Evolutionary conservation across 1,140 invertebrate genomes (phyloP).

Genomic region (Drosophila arawakana): DNA sequence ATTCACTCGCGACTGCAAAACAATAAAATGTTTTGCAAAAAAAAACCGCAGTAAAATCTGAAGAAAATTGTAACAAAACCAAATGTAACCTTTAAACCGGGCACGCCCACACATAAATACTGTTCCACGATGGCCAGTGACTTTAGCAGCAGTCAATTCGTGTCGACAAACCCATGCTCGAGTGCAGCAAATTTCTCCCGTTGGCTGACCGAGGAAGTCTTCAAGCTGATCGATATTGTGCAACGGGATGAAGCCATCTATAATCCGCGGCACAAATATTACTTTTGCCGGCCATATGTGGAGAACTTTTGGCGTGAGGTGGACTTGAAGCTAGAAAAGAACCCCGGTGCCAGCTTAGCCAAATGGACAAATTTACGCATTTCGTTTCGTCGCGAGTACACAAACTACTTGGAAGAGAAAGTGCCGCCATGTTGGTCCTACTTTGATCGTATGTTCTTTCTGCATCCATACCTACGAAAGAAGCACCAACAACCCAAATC

Average conservation of each 20-base stretch:
- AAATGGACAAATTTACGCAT: constrained; percentile 83
- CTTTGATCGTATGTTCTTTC: constrained; percentile 82
- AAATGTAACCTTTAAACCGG: constrained; percentile 11
- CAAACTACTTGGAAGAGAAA: constrained; percentile 79
- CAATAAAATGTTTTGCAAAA: constrained; percentile 54
- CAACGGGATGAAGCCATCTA: constrained; percentile 82
- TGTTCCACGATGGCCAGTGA: constrained; percentile 58
- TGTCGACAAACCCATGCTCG: constrained; percentile 51
- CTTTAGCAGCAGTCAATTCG: constrained; percentile 55
- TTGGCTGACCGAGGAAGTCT: constrained; percentile 81
- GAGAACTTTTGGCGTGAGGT: constrained; percentile 83
- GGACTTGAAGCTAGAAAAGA: constrained; percentile 78
- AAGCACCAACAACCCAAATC: constrained; percentile 79
- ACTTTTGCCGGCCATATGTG: constrained; percentile 81
- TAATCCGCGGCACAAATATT: constrained; percentile 81
- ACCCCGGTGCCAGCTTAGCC: constrained; percentile 82
- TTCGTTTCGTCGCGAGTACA: constrained; percentile 79
- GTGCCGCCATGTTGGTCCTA: constrained; percentile 82
- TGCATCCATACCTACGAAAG: constrained; percentile 79
- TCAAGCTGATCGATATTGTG: constrained; percentile 80
- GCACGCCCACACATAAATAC: neutral
- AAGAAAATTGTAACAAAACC: constrained; percentile 16
- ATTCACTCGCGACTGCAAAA: constrained; percentile 33
- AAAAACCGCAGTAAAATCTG: constrained; percentile 35
- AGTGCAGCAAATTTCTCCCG: constrained; percentile 66